Percentiles rank a stretch among this genome's conserved stretches.
These are phyloP conservation scores for Drosophila orosa DNA, from an alignment of 1,140 invertebrate genomes.

Conservation along the genomic window DNA sequence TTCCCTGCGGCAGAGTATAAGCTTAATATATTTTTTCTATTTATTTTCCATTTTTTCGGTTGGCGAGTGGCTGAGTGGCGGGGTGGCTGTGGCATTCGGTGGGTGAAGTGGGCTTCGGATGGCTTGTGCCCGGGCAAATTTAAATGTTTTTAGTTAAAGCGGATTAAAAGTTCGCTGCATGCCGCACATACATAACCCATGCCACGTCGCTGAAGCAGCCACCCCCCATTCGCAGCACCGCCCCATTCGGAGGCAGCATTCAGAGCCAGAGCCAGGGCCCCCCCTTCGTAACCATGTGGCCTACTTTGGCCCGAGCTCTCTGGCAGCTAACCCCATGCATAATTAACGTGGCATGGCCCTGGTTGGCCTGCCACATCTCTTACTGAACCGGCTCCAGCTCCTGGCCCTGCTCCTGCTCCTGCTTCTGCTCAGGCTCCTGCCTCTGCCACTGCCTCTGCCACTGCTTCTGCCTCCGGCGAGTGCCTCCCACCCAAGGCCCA, in stretches of 20 bases:
- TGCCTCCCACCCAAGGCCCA: constrained; percentile 1
- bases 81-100: constrained; percentile 21
- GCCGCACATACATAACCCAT: constrained; percentile 81
- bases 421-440: constrained; percentile 5
- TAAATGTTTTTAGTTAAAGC: constrained; percentile 82
- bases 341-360: constrained; percentile 73
- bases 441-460: neutral
- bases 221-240: neutral
- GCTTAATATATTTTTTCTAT: constrained; percentile 42
- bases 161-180: constrained; percentile 81
- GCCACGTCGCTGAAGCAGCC: constrained; percentile 26
- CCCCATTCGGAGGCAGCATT: constrained; percentile 29
- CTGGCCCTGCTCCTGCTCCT: constrained; percentile 13
- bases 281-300: constrained; percentile 65
- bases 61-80: constrained; percentile 22
- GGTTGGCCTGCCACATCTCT: constrained; percentile 50
- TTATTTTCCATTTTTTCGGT: constrained; percentile 56
- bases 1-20: constrained; percentile 43
- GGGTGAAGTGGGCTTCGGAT: constrained; percentile 29
- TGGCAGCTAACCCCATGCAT: constrained; percentile 76
- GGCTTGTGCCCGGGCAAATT: constrained; percentile 60
- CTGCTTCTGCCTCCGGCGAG: constrained; percentile 27
- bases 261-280: constrained; percentile 11
- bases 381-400: constrained; percentile 23
- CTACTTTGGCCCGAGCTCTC: constrained; percentile 74